These are phyloP conservation scores for Sebastes minor DNA, from an alignment of 2,797 vertebrate genomes.

Conservation along the genomic window DNA sequence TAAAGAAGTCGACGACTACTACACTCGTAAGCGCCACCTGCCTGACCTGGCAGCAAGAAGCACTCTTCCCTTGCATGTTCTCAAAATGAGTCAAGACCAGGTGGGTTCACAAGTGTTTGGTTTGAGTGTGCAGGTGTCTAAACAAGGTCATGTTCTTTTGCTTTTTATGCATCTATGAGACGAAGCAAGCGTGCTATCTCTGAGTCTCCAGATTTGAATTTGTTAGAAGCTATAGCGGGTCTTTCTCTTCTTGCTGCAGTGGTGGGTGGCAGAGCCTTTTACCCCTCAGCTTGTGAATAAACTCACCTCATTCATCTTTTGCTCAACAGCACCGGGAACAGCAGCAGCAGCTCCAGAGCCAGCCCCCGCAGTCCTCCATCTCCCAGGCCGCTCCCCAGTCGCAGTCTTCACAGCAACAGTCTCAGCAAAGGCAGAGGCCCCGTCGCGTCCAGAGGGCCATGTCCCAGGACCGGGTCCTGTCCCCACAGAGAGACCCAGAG, in stretches of 20 bases:
- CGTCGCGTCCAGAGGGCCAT: conserved; percentile 95
- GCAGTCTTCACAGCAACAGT: conserved; percentile 81
- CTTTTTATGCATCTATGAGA: conserved; percentile 6
- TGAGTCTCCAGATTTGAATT: conserved; percentile 16
- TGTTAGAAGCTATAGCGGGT: conserved; percentile 1
- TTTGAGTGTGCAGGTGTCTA: conserved; percentile 25
- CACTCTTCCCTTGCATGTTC: conserved; percentile 96
- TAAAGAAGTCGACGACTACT: conserved; percentile 97
- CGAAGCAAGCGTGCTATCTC: not conserved
- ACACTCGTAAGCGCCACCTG: conserved; percentile 93
- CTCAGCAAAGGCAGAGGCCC: conserved; percentile 88
- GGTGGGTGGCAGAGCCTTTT: conserved; percentile 20
- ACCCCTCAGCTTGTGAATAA: conserved; percentile 35
- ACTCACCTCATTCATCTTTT: conserved; percentile 52
- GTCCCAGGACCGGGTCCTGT: conserved; percentile 97
- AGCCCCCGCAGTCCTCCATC: conserved; percentile 64
- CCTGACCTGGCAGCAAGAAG: conserved; percentile 94
- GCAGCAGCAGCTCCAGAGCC: conserved; percentile 72
- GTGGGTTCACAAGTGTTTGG: conserved; percentile 54
- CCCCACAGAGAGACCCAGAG: conserved; percentile 85
- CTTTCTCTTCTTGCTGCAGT: conserved; percentile 8
- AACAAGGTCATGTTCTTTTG: conserved; percentile 9
- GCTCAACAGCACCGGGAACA: conserved; percentile 71
- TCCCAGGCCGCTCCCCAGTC: conserved; percentile 70
- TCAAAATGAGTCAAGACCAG: conserved; percentile 91